phyloP scores from a whole-genome alignment of 2,888 invertebrate genomes.

The Xanthia icteritia region DNA sequence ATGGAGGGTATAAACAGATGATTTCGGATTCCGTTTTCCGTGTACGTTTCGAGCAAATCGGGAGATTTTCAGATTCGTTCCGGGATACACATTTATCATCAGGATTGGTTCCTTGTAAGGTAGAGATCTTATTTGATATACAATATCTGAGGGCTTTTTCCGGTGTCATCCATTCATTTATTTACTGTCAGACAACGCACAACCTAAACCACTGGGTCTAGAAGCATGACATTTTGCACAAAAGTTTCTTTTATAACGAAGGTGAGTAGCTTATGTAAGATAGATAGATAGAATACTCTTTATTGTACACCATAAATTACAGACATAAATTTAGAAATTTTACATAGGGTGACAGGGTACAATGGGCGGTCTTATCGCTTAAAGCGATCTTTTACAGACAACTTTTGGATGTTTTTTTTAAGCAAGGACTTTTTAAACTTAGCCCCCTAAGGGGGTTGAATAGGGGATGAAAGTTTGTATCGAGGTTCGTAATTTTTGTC shows the following conservation, averaged over 20 bases:
- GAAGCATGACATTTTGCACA: background rate
- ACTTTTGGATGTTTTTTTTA: too few relatives aligned
- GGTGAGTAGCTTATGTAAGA: too few relatives aligned
- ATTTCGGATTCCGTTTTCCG: conserved; percentile 50
- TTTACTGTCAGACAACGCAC: too few relatives aligned
- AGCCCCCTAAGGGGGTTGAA: background rate
- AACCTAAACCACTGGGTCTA: background rate
- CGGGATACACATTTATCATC: conserved; percentile 46
- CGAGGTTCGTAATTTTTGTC: background rate
- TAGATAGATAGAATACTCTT: too few relatives aligned
- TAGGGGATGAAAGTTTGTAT: background rate
- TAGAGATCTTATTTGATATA: conserved; percentile 18
- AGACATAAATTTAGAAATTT: too few relatives aligned
- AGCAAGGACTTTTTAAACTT: background rate
- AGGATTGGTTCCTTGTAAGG: conserved; percentile 37
- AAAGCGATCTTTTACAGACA: too few relatives aligned
- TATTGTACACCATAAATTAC: too few relatives aligned
- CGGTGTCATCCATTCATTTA: background rate
- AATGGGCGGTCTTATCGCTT: too few relatives aligned
- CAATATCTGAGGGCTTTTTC: background rate
- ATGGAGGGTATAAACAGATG: conserved; percentile 45
- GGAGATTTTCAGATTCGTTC: conserved; percentile 46
- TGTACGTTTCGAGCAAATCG: conserved; percentile 46
- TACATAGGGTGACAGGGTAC: too few relatives aligned
- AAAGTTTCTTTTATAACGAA: background rate